phyloP scores from a whole-genome alignment of 2,888 invertebrate species.

The Bruchidius siliquastri region DNA sequence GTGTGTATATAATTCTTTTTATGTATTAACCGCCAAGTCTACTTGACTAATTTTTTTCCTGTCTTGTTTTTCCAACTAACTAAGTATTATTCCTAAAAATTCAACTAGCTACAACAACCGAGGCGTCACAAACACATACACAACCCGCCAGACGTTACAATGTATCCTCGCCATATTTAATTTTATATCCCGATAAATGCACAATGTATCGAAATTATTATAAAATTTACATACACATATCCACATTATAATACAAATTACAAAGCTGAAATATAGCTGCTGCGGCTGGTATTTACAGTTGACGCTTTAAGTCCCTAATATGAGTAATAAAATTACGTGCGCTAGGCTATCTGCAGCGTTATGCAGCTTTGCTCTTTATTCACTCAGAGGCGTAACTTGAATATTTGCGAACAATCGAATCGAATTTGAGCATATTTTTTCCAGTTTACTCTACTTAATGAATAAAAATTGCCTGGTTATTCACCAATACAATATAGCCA shows the following conservation, averaged over 20 bases:
- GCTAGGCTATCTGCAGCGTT: background rate
- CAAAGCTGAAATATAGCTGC: slow-evolving; percentile 31
- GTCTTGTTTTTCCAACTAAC: too few species aligned
- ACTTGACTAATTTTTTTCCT: too few species aligned
- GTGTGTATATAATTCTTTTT: too few species aligned
- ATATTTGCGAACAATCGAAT: too few species aligned
- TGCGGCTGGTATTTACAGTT: slow-evolving; percentile 24
- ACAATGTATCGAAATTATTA: slow-evolving; percentile 37
- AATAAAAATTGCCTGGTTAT: too few species aligned
- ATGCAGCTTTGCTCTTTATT: background rate
- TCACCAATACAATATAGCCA: too few species aligned
- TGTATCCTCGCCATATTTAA: slow-evolving; percentile 29
- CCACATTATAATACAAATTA: slow-evolving; percentile 39
- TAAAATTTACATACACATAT: slow-evolving; percentile 33
- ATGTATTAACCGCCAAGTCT: too few species aligned
- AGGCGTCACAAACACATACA: too few species aligned
- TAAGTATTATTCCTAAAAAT: too few species aligned
- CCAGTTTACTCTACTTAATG: too few species aligned
- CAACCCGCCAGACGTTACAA: background rate
- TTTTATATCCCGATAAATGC: slow-evolving; percentile 37
- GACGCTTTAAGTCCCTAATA: slow-evolving; percentile 33
- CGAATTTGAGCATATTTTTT: too few species aligned
- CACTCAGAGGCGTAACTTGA: background rate
- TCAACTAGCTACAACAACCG: too few species aligned
- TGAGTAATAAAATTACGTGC: slow-evolving; percentile 33